Percentiles rank a stretch among this genome's conserved stretches.
Evolutionary conservation across 2,888 invertebrate species (phyloP).

Genomic region (Zygothrica quintamaculata): DNA sequence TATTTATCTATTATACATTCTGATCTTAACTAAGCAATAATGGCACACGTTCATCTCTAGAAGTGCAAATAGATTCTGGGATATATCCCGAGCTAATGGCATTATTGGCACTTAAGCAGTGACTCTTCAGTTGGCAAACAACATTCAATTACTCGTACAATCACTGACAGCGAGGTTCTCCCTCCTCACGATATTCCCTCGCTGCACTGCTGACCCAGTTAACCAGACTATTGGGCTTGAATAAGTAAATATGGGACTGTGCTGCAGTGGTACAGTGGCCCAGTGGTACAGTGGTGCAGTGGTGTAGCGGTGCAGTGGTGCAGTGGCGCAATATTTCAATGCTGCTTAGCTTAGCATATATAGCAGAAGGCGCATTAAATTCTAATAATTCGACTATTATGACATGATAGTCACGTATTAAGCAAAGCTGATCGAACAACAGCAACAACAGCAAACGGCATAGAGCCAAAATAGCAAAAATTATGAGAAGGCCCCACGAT

Average conservation of each 20-base stretch:
- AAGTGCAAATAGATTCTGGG: background rate
- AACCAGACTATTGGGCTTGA: constrained; percentile 46
- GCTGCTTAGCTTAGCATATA: constrained; percentile 25
- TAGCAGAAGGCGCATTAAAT: constrained; percentile 68
- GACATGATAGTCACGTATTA: constrained; percentile 81
- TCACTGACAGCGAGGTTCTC: constrained; percentile 1
- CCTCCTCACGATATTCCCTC: constrained; percentile 27
- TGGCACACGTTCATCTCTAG: background rate
- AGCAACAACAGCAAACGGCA: constrained; percentile 36
- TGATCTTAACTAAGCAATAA: no score
- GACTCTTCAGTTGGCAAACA: constrained; percentile 46
- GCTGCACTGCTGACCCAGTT: constrained; percentile 59
- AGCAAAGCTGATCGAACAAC: constrained; percentile 53
- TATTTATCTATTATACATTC: no score
- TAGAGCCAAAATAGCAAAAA: constrained; percentile 62
- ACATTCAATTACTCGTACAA: constrained; percentile 8
- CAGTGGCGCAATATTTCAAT: constrained; percentile 12
- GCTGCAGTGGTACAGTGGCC: constrained; percentile 45
- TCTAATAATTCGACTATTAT: constrained; percentile 80
- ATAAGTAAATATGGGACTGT: constrained; percentile 63
- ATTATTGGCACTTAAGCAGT: constrained; percentile 73
- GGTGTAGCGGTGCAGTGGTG: constrained; percentile 2
- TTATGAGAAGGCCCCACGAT: constrained; percentile 61
- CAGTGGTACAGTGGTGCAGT: constrained; percentile 2
- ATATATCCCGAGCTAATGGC: constrained; percentile 61